Evolutionary conservation across 2,888 invertebrate species (phyloP), one percentile per base, ranked within the genome.

Genomic region (Scaptomyza polygonia): DNA sequence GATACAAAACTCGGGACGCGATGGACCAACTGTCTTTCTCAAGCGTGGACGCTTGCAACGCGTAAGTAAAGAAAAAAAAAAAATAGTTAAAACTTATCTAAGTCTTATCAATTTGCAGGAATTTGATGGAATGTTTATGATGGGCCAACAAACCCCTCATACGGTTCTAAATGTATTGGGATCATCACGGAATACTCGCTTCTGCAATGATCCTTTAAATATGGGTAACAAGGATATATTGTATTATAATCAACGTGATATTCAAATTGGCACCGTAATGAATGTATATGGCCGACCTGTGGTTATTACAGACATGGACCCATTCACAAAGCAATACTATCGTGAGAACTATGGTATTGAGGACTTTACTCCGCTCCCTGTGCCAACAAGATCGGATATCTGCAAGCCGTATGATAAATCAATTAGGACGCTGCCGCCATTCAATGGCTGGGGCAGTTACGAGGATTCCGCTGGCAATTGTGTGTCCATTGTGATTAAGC

Each of bases 391-490:
- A 32, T 74, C 77, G 2, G 87, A 88, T 25, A 79, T 86, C 2
- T 85, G 79, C 30, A 62, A 71, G 40, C 70, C 74, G 21, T 74
- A 74, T 14, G 74, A 74, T 21, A 74, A 74, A 21, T 74, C 74
- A 1, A 78, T 89, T 11, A 79, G 89, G 3, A 74, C 84, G 73
- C 87, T 96, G 43, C 97, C 98, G 0, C 97, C 97, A 0, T 98
- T 96, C 94, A 98, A 97, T 89, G 98, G 98, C 3, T 97, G 95
- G 91, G 98, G 98, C 0, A 94, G 95, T 0, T 96, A 96, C 88
- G 97, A 97, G 67, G 98, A 98, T 89, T 97, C 97, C 0, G 95
- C 97, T 3, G 95, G 95, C 77, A 97, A 97, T 88, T 97, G 97
- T 88, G 93, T 95, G 58, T 95, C 95, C 0, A 94, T 98, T 1